Evolutionary conservation across 2,888 invertebrate genomes (phyloP), one percentile per base, ranked within the genome.

Genomic region (Harpalus rubripes): DNA sequence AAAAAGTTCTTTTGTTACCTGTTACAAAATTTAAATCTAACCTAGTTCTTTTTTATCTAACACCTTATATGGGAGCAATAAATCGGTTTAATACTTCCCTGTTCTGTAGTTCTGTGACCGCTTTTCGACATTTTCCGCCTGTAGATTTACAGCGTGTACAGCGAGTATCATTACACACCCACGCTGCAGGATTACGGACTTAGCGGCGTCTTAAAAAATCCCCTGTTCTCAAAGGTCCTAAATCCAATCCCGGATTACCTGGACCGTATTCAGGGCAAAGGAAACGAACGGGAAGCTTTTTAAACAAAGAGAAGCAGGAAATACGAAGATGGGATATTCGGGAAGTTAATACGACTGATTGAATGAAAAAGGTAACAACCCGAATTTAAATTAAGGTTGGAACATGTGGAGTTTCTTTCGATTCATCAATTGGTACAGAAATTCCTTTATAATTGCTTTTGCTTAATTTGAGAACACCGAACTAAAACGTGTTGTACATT

Each of bases 201-300:
- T 82, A 83, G 72, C 22, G 39, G 68, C 58, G 56, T 72, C 72
- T 82, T 72, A 81, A 82, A 72, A 83, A 83, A 82, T 82, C 82
- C 22, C 56, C 76, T 44, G 74, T 76, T 74, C 61, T 83, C 83
- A 83, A 83, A 83, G 83, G 76, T 83, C 83, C 83, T 82, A 76
- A 83, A 83, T 83, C 83, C 74, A 83, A 83, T 83, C 83, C 72
- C 39, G 76, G 83, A 83, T 83, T 83, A 82, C 44, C 44, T 52
- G 44, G 44, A 52, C 44, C 44, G 44, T 52, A 52, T 52, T 52
- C 44, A 52, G 44, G 44, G 12, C 59, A 15, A 59, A 16, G 79
- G 59, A 39, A 58, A 79, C 58, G 79, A 59, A 7, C 63, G 32
- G 22, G 18, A 39, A 58, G 22, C 12, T 16, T 15, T 59, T n/a